Evolutionary conservation across 2,888 invertebrate genomes (phyloP), one percentile per base, ranked within the genome.

Genomic region (Andrena trimmerana): DNA sequence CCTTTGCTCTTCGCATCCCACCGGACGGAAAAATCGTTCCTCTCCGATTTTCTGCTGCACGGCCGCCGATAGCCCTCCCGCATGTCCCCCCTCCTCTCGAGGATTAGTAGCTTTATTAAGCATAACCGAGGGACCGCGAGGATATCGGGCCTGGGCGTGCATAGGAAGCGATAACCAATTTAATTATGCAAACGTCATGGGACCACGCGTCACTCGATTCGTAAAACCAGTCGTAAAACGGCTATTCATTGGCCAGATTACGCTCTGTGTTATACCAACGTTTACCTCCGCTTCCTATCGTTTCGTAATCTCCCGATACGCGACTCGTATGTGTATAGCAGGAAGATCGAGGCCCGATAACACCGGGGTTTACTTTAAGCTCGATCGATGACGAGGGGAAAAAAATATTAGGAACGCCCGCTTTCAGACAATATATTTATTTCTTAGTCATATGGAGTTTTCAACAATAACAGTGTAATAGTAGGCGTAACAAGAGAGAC

Each of bases 381-480:
- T 4, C n/a, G n/a, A 24, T 62, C n/a, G 10, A 52, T 57, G 57
- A 27, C n/a, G 2, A 20, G 2, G 20, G 5, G 29, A 72, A 59
- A 33, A 24, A 31, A 36, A 29, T n/a, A 20, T 20, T 20, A 20
- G 33, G 2, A 29, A 65, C 27, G 29, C 29, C 72, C 42, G 54
- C 36, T 88, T 93, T 93, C 91, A 93, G 94, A 93, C 92, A 93
- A 94, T 93, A 93, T 93, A 94, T 93, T 94, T 94, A 93, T 93
- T 94, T 93, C 90, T 93, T 93, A 92, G 91, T 93, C 92, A 91
- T 93, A 93, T 91, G 92, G 93, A 94, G 92, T 92, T 93, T 91
- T 92, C 91, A 93, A 93, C 94, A 94, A 94, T 94, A 94, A 94
- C 94, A 94, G 93, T 93, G 92, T 93, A 92, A 89, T 91, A 92